These are phyloP conservation scores for Drosophila takahashii DNA, from an alignment of 1,140 invertebrate species.

Conservation along the genomic window DNA sequence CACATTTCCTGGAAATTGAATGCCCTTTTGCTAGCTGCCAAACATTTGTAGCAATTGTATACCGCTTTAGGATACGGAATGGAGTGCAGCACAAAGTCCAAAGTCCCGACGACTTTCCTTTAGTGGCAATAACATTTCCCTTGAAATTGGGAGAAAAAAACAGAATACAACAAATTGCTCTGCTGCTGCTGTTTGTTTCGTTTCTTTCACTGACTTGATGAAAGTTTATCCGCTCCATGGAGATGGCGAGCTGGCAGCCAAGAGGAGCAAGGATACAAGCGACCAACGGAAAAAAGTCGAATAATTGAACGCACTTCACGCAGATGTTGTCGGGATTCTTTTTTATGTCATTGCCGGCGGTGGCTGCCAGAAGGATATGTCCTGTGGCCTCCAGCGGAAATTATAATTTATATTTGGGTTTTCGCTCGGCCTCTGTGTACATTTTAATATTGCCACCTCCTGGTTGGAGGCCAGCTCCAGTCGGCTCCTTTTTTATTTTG, in stretches of 20 bases:
- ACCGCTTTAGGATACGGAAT: conserved; percentile 36
- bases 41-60: conserved; percentile 53
- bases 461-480: conserved; percentile 5
- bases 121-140: conserved; percentile 62
- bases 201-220: conserved; percentile 59
- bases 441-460: conserved; percentile 69
- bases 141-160: conserved; percentile 56
- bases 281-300: conserved; percentile 40
- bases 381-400: conserved; percentile 72
- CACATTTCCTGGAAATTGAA: conserved; percentile 22
- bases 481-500: conserved; percentile 64
- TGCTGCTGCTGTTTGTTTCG: conserved; percentile 51
- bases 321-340: conserved; percentile 70
- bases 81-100: conserved; percentile 30
- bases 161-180: conserved; percentile 36
- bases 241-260: conserved; percentile 3
- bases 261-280: conserved; percentile 19
- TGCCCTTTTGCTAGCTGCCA: conserved; percentile 15
- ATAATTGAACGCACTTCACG: conserved; percentile 78
- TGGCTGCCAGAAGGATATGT: conserved; percentile 60
- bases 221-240: conserved; percentile 62
- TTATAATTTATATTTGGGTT: conserved; percentile 78
- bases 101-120: conserved; percentile 37
- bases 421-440: conserved; percentile 36
- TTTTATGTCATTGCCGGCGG: conserved; percentile 33